Evolutionary conservation across 2,797 vertebrate species (phyloP).

Genomic region (Dendrocincla fuliginosa): DNA sequence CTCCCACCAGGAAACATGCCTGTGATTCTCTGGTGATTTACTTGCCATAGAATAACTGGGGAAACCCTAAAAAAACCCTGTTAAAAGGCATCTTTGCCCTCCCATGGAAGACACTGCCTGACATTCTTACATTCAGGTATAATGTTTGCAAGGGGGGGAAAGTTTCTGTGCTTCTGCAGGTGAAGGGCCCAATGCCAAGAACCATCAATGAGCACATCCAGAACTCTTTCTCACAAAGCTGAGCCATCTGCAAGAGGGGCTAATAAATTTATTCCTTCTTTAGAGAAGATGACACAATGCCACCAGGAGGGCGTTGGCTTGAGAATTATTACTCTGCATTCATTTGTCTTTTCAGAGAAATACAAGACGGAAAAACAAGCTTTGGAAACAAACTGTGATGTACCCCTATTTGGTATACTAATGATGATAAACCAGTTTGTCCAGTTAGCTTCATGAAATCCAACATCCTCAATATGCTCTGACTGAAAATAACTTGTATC

Average conservation of each 20-base stretch:
- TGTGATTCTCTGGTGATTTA: background rate
- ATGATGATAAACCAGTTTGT: background rate
- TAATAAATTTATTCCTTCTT: background rate
- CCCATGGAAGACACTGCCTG: background rate
- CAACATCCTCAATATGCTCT: background rate
- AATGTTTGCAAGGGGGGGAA: background rate
- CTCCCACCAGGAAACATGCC: background rate
- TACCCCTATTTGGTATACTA: background rate
- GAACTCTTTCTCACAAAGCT: background rate
- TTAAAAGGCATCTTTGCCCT: background rate
- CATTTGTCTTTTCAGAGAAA: background rate
- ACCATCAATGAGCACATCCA: background rate
- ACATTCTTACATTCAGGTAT: background rate
- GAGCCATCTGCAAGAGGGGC: background rate
- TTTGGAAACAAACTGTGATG: background rate
- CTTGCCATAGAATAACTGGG: background rate
- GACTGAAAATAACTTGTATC: background rate
- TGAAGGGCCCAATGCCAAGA: background rate
- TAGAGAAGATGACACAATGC: background rate
- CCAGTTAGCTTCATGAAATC: background rate
- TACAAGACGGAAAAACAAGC: background rate
- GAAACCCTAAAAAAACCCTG: background rate
- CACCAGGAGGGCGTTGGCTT: background rate
- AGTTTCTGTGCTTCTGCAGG: background rate
- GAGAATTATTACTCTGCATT: background rate